Base-by-base conservation (phyloP, 2,888 invertebrate genomes). In the Dryobota labecula region DNA sequence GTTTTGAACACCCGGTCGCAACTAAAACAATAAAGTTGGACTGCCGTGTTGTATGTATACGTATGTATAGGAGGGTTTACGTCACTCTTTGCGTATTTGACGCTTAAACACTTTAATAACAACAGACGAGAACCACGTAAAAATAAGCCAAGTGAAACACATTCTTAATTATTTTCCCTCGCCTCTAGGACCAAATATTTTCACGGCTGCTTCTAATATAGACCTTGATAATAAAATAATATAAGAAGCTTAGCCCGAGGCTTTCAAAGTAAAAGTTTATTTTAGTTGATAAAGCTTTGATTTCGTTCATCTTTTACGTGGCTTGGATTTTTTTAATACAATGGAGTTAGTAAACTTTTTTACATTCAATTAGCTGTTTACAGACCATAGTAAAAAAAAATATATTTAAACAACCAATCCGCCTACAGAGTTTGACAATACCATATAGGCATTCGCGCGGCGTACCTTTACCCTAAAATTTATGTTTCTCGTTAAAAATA, bases 301-400 rank as follows among this genome's bases (percentile, higher is more conserved):
- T 75, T 78, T 62, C 71, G 71, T 71, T 74, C 49, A 72, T 71
- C 15, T 78, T 78, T 75, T 63, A 75, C 75, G 57, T 71, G 57
- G 27, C 24, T 60, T 30, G 18, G 24, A 30, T 43, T 30, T 58
- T 64, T 56, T 18, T 47, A 58, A 24, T 58, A 47, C 57, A 63
- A 63, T 63, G 30, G 36, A 72, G 30, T 51, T 53, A 13, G 3
- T 2, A 47, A 71, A 63, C 27, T 62, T 78, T 49, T 66, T 53
- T 58, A 30, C 13, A 60, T 73, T 60, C 20, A 60, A 64, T 73
- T 73, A 72, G 30, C 20, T 78, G 41, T 63, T 63, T 13, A 63
- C 24, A 57, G 18, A 62, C 33, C 43, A 9, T 49, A 41, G 13
- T 38, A 24, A 36, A 36, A 41, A 27, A 33, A 63, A 9, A 8